Percentiles rank a stretch among this genome's conserved stretches.
These are phyloP conservation scores for Habropoda laboriosa DNA, from an alignment of 1,140 invertebrate genomes.

Conservation along the genomic window DNA sequence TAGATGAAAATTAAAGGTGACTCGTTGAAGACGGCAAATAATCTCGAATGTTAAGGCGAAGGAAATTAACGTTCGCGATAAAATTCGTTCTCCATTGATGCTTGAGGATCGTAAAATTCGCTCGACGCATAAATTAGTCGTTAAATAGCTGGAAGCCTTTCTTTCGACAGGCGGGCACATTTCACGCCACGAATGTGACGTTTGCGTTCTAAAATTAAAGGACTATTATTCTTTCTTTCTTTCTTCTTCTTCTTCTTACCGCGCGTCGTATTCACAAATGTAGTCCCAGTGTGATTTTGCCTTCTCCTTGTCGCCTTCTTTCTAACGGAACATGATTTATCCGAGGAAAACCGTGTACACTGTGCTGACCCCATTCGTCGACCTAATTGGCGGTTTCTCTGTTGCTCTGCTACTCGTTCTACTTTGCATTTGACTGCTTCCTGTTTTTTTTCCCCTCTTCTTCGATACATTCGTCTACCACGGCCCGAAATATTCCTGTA, in stretches of 20 bases:
- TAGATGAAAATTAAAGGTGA: too few species aligned
- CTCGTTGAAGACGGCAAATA: too few species aligned
- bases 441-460: neutral
- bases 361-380: neutral
- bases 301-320: neutral
- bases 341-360: neutral
- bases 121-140: neutral
- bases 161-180: neutral
- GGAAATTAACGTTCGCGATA: neutral
- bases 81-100: too few species aligned
- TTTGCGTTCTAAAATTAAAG: conserved; percentile 15
- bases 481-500: neutral
- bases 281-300: neutral
- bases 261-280: neutral
- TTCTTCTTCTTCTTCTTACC: neutral
- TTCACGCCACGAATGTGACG: neutral
- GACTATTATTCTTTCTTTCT: neutral
- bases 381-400: conserved; percentile 6
- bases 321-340: conserved; percentile 12
- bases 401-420: neutral
- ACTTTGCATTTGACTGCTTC: neutral
- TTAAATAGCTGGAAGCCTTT: neutral
- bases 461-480: neutral
- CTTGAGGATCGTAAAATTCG: neutral
- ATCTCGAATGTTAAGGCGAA: too few species aligned